Percentiles rank a stretch among this genome's conserved stretches.
phyloP scores from a whole-genome alignment of 2,797 vertebrate genomes.

The Hippocampus kuda region DNA sequence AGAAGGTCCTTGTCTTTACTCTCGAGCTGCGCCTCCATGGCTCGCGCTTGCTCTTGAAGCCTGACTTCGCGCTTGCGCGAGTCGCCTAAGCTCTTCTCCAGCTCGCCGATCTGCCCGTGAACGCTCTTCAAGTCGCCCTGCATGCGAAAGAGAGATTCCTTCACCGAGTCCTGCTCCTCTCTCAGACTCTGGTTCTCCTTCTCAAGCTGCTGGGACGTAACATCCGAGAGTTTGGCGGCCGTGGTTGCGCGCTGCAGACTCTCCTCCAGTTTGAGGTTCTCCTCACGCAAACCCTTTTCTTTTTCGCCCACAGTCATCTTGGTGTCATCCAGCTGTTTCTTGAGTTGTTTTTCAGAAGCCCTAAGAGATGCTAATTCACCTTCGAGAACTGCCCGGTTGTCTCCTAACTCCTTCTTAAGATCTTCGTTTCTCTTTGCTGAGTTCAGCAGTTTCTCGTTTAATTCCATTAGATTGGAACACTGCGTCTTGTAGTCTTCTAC shows the following conservation, averaged over 20 bases:
- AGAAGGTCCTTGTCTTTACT: slow-evolving; percentile 57
- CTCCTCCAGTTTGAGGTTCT: slow-evolving; percentile 74
- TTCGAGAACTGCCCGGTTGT: slow-evolving; percentile 59
- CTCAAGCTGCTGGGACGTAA: slow-evolving; percentile 58
- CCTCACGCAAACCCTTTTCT: slow-evolving; percentile 63
- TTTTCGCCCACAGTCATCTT: slow-evolving; percentile 68
- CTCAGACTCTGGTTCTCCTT: slow-evolving; percentile 71
- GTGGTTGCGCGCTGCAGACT: slow-evolving; percentile 65
- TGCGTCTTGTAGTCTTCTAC: slow-evolving; percentile 53
- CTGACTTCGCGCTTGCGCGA: slow-evolving; percentile 64
- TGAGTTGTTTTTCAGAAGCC: slow-evolving; percentile 74
- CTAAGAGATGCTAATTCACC: slow-evolving; percentile 58
- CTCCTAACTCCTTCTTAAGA: slow-evolving; percentile 57
- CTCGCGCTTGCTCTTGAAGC: slow-evolving; percentile 64
- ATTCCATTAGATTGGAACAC: slow-evolving; percentile 54
- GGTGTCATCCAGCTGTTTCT: slow-evolving; percentile 60
- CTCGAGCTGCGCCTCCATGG: slow-evolving; percentile 59
- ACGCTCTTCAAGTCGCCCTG: slow-evolving; percentile 70
- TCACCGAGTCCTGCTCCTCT: slow-evolving; percentile 69
- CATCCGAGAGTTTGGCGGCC: slow-evolving; percentile 64
- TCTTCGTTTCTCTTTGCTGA: slow-evolving; percentile 59
- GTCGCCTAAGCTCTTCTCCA: slow-evolving; percentile 67
- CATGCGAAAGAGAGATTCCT: slow-evolving; percentile 60
- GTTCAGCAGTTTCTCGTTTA: slow-evolving; percentile 56
- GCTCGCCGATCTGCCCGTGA: slow-evolving; percentile 63